phyloP scores from a whole-genome alignment of 1,140 invertebrate genomes.

The Chionoecetes opilio region DNA sequence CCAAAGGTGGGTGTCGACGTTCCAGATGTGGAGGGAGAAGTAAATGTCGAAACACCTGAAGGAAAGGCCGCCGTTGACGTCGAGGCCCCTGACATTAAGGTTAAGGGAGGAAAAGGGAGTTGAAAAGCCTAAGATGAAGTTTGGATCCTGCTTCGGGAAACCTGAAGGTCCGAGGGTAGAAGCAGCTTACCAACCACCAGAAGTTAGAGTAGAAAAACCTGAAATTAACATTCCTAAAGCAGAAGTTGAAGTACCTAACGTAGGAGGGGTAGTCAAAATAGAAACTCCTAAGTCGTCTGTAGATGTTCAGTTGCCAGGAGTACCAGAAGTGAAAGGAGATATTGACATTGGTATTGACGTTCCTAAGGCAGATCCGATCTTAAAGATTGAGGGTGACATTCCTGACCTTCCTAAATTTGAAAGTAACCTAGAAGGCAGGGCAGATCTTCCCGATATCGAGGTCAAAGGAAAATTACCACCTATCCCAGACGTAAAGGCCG shows the following conservation, averaged over 20 bases:
- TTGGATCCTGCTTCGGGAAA: slow-evolving; percentile 75
- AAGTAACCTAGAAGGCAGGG: slow-evolving; percentile 52
- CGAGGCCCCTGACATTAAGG: slow-evolving; percentile 54
- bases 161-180: slow-evolving; percentile 51
- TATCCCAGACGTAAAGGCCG: slow-evolving; percentile 52
- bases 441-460: slow-evolving; percentile 7
- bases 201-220: slow-evolving; percentile 43
- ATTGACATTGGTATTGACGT: neutral
- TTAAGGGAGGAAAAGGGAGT: slow-evolving; percentile 61
- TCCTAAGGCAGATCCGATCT: neutral
- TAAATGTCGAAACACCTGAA: slow-evolving; percentile 39
- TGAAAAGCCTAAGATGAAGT: slow-evolving; percentile 53
- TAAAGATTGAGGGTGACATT: slow-evolving; percentile 55
- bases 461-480: slow-evolving; percentile 35
- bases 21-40: slow-evolving; percentile 39
- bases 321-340: slow-evolving; percentile 39
- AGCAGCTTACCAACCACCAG: slow-evolving; percentile 62
- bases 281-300: slow-evolving; percentile 52
- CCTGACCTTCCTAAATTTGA: slow-evolving; percentile 62
- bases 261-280: slow-evolving; percentile 53
- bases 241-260: slow-evolving; percentile 35
- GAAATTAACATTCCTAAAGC: slow-evolving; percentile 35
- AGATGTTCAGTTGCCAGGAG: slow-evolving; percentile 25
- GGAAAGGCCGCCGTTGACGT: neutral
- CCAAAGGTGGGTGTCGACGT: slow-evolving; percentile 57